Percentiles rank a stretch among this genome's conserved stretches.
These are phyloP conservation scores for Morinoia aosen DNA, from an alignment of 2,888 invertebrate genomes.

Conservation along the genomic window DNA sequence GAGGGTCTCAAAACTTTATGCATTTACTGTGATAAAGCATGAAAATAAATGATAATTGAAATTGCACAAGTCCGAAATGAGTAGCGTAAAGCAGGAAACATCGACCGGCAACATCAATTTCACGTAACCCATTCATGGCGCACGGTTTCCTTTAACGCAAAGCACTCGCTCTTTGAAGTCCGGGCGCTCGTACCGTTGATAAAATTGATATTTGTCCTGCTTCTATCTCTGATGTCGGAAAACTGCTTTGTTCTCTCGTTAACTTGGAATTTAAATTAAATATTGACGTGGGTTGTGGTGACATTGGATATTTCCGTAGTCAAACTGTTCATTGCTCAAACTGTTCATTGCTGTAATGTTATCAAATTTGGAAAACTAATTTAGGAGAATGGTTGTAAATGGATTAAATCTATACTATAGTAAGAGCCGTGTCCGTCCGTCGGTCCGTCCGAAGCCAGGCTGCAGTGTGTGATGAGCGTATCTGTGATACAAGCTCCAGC, in stretches of 20 bases:
- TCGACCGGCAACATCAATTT: neutral
- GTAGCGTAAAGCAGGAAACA: neutral
- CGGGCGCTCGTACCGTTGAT: neutral
- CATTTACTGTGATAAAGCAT: neutral
- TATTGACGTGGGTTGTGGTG: neutral
- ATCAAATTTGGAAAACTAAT: no score
- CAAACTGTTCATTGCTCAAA: no score
- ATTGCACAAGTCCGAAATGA: neutral
- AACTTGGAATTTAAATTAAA: neutral
- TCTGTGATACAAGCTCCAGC: no score
- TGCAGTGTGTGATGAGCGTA: neutral
- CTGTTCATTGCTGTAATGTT: no score
- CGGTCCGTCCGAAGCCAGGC: neutral
- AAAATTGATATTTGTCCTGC: neutral
- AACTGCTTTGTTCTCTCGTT: neutral
- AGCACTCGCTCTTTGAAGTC: neutral
- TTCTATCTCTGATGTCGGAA: neutral
- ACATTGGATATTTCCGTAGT: neutral
- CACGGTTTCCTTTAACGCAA: neutral
- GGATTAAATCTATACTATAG: neutral
- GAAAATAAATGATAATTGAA: neutral
- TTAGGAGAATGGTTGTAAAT: neutral
- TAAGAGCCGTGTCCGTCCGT: neutral
- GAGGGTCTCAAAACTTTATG: no score
- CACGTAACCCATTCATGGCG: neutral